A percentile compares a stretch with the other conserved stretches of the same genome.
phyloP scores from a whole-genome alignment of 1,140 invertebrate species.

The Drosophila malerkotliana region DNA sequence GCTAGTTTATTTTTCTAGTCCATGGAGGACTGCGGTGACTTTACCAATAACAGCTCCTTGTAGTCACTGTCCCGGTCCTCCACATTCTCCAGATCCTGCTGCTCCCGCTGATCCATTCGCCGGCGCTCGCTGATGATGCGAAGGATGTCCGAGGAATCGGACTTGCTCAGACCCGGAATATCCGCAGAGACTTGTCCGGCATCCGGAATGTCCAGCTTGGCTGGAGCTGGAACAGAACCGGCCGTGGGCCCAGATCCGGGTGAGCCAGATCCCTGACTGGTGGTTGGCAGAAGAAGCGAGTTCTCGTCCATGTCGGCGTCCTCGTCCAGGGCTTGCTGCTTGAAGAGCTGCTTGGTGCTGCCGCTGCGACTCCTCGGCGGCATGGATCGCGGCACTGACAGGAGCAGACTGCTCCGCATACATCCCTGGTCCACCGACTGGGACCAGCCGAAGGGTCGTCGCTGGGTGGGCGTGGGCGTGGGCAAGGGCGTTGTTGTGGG shows the following conservation, averaged over 20 bases:
- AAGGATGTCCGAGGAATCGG: conserved; percentile 80
- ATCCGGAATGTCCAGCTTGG: conserved; percentile 15
- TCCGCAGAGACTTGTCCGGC: conserved; percentile 2
- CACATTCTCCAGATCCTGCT: conserved; percentile 14
- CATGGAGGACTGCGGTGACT: conserved; percentile 79
- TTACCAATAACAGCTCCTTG: conserved; percentile 78
- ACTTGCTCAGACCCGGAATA: conserved; percentile 50
- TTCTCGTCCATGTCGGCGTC: conserved; percentile 81
- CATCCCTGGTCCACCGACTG: conserved; percentile 77
- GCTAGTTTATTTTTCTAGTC: conserved; percentile 43
- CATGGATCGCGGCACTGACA: conserved; percentile 80
- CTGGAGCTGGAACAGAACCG: not conserved
- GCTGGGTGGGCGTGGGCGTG: conserved; percentile 24
- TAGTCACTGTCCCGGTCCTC: conserved; percentile 75
- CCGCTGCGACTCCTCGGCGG: conserved; percentile 82
- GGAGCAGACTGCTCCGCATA: conserved; percentile 63
- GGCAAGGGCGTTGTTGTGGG: conserved; percentile 11
- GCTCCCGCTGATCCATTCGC: conserved; percentile 79
- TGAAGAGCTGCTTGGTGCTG: conserved; percentile 83
- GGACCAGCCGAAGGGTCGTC: conserved; percentile 75
- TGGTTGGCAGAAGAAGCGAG: conserved; percentile 70
- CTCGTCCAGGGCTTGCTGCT: conserved; percentile 83
- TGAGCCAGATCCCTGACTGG: not conserved
- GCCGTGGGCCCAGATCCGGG: not conserved
- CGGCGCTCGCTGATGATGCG: conserved; percentile 82